Evolutionary conservation across 2,888 invertebrate species (phyloP).

Genomic region (Parelbella ahira): DNA sequence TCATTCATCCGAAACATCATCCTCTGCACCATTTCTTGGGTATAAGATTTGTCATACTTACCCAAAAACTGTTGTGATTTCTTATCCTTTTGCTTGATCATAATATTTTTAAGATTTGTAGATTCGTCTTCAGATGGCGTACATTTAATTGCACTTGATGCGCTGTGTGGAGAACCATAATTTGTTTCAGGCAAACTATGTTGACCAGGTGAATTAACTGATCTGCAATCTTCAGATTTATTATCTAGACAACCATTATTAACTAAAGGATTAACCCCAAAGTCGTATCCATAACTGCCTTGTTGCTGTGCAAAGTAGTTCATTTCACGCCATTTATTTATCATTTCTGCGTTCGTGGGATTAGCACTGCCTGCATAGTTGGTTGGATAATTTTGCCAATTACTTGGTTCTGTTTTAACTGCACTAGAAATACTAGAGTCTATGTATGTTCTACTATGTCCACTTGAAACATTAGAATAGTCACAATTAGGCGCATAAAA

Average conservation of each 20-base stretch:
- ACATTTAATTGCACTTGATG: conserved; percentile 51
- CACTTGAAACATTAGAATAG: conserved; percentile 44
- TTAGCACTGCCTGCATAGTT: conserved; percentile 42
- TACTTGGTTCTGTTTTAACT: conserved; percentile 58
- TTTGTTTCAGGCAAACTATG: conserved; percentile 58
- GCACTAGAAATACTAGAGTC: conserved; percentile 39
- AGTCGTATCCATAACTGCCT: conserved; percentile 48
- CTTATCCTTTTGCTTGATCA: conserved; percentile 60
- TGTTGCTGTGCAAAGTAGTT: conserved; percentile 57
- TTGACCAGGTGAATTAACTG: conserved; percentile 60
- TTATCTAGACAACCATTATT: conserved; percentile 41
- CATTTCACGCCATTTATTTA: conserved; percentile 63
- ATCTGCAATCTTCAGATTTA: conserved; percentile 49
- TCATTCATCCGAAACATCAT: conserved; percentile 51
- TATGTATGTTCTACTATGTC: conserved; percentile 46
- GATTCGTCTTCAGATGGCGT: conserved; percentile 56
- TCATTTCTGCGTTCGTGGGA: conserved; percentile 51
- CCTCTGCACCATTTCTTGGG: conserved; percentile 50
- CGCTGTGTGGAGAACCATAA: conserved; percentile 64
- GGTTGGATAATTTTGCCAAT: conserved; percentile 54
- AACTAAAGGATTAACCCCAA: conserved; percentile 37
- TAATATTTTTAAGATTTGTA: conserved; percentile 80
- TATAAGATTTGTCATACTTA: conserved; percentile 50
- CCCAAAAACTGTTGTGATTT: conserved; percentile 48
- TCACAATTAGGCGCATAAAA: conserved; percentile 50